Conservation (phyloP, 2,888 invertebrate genomes). For the Limulus polyphemus region DNA sequence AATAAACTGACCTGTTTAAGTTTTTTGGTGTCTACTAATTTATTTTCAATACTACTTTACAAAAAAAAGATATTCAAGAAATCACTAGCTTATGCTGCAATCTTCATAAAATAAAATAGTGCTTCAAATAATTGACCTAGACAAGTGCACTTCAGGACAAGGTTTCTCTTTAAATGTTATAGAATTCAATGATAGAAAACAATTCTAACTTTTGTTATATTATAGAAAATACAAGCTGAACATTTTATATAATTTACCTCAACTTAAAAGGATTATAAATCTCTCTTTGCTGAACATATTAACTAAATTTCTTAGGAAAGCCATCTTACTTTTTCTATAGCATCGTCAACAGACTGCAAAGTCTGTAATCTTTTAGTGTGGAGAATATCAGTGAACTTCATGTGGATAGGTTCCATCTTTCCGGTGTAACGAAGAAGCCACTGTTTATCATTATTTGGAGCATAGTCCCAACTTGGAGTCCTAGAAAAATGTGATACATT, state of each 20-base stretch:
- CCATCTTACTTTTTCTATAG: constrained; percentile 47
- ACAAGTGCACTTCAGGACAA: no score
- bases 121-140: no score
- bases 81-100: no score
- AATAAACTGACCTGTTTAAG: no score
- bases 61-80: no score
- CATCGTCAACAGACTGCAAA: constrained; percentile 85
- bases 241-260: not conserved
- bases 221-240: no score
- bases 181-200: no score
- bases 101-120: no score
- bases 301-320: not conserved
- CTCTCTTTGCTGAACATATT: not conserved
- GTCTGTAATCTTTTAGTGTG: constrained; percentile 95
- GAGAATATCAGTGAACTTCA: constrained; percentile 82
- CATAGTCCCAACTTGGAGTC: constrained; percentile 91
- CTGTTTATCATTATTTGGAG: constrained; percentile 96
- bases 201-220: no score
- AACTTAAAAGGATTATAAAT: not conserved
- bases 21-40: no score
- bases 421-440: constrained; percentile 91
- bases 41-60: no score
- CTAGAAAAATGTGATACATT: constrained; percentile 41
- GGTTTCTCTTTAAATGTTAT: no score
- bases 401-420: constrained; percentile 90